A percentile compares a stretch with the other conserved stretches of the same genome.
These are phyloP conservation scores for Vulpes lagopus DNA, from an alignment of 2,113 vertebrate species.

Conservation along the genomic window DNA sequence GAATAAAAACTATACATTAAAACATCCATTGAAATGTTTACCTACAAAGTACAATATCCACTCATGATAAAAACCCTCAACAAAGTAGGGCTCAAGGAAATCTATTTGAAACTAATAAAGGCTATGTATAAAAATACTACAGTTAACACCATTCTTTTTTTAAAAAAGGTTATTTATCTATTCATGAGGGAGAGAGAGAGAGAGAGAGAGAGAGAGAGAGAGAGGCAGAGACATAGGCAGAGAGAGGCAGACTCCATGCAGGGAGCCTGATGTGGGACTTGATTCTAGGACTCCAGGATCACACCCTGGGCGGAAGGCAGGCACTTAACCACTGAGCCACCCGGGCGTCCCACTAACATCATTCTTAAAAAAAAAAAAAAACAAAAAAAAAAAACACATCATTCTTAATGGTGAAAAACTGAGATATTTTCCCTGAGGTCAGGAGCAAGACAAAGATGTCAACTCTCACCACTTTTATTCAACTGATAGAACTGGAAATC, in stretches of 20 bases:
- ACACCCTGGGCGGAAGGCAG: too few relatives aligned
- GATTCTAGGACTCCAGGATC: too few relatives aligned
- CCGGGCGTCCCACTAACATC: neutral
- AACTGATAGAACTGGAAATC: neutral
- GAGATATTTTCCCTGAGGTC: neutral
- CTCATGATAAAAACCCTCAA: neutral
- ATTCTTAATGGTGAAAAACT: neutral
- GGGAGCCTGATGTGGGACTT: too few relatives aligned
- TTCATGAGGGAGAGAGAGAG: too few relatives aligned
- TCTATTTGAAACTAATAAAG: neutral
- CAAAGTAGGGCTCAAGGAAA: neutral
- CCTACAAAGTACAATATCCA: neutral
- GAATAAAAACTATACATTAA: neutral
- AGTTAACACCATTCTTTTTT: neutral
- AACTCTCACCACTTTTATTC: neutral
- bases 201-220: too few relatives aligned
- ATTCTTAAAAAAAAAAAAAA: neutral
- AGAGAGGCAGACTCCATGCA: too few relatives aligned
- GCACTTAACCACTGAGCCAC: too few relatives aligned
- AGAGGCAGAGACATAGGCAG: too few relatives aligned
- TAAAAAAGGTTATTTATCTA: too few relatives aligned
- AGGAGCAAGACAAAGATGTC: neutral
- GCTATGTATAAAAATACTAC: neutral
- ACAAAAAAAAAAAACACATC: neutral
- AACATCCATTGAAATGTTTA: neutral